phyloP scores from a whole-genome alignment of 2,113 vertebrate genomes.

The Cyprinodon brontotheroides region DNA sequence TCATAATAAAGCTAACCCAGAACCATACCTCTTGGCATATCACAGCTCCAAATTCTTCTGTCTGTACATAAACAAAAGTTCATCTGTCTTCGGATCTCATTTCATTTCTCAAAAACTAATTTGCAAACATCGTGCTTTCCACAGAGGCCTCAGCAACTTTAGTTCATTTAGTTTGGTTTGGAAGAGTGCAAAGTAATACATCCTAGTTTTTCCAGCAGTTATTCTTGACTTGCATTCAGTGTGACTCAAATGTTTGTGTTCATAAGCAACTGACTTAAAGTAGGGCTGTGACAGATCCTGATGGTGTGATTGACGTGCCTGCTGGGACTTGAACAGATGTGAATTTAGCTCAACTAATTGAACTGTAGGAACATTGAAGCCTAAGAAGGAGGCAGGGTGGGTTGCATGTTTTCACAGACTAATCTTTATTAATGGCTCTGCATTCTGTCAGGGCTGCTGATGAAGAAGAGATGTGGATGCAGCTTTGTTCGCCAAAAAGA shows the following conservation, averaged over 20 bases:
- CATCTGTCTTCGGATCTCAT: neutral
- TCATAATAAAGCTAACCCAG: neutral
- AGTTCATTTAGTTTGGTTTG: neutral
- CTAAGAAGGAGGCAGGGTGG: constrained; percentile 45
- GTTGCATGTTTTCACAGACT: constrained; percentile 9
- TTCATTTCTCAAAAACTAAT: neutral
- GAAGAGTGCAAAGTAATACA: neutral
- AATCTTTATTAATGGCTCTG: constrained; percentile 41
- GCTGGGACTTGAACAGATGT: constrained; percentile 61
- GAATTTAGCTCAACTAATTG: constrained; percentile 73
- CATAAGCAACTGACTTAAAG: constrained; percentile 46
- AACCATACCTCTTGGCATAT: neutral
- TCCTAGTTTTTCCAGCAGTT: neutral
- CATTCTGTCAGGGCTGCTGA: constrained; percentile 34
- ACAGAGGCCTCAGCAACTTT: constrained; percentile 4
- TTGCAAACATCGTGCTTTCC: neutral
- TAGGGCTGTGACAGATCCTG: constrained; percentile 66
- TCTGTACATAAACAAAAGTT: neutral
- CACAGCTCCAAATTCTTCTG: neutral
- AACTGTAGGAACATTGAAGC: constrained; percentile 60
- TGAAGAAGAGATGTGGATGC: constrained; percentile 8
- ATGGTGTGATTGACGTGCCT: constrained; percentile 68
- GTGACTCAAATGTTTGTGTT: constrained; percentile 34
- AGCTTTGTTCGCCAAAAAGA: constrained; percentile 24
- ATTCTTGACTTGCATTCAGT: constrained; percentile 1